Evolutionary conservation across 92 coral and sea anemone species (phyloP), one percentile per base, ranked within the genome.

Genomic region (Meandrina meandrites): DNA sequence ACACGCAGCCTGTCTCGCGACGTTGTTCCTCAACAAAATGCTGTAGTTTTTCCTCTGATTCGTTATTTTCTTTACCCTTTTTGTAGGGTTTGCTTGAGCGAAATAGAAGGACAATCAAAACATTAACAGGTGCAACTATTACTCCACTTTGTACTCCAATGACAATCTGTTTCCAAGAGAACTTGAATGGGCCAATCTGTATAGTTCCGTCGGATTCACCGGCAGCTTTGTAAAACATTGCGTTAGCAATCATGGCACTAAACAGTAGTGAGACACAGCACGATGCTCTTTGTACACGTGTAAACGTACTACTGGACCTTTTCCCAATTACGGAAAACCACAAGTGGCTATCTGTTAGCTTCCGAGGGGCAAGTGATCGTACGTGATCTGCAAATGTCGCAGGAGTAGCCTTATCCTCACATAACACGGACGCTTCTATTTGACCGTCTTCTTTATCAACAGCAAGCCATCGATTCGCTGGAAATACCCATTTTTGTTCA

Each of bases 71-170:
- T 0, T 28, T 28, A 40, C 6, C 45, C 31, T 7, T 27, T 45
- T 76, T 76, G 7, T 21, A 0, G 7, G 80, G 80, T 76, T 18
- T 76, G 80, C 60, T 76, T 9, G 80, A 76, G 32, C 32, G 28
- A 28, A 76, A 76, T 3, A 76, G 57, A 21, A 76, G 79, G 82
- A 37, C 76, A 47, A 91, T 89, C 21, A 84, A 32, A 11, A 88
- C 50, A 75, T 69, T 91, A 4, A 83, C 48, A 0, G 92, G 92
- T 0, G 87, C 92, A 60, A 83, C 79, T 2, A 90, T 79, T 27
- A 90, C 16, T 7, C 93, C 81, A 32, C 93, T 91, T 31, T 91
- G 93, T 19, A 88, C 84, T 30, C 93, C 93, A 17, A 91, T 77
- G 30, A 88, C 36, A 34, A 91, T 78, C 45, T 91, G 91, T 48